Evolutionary conservation across 2,888 invertebrate genomes (phyloP).

Genomic region (Morpho helenor): DNA sequence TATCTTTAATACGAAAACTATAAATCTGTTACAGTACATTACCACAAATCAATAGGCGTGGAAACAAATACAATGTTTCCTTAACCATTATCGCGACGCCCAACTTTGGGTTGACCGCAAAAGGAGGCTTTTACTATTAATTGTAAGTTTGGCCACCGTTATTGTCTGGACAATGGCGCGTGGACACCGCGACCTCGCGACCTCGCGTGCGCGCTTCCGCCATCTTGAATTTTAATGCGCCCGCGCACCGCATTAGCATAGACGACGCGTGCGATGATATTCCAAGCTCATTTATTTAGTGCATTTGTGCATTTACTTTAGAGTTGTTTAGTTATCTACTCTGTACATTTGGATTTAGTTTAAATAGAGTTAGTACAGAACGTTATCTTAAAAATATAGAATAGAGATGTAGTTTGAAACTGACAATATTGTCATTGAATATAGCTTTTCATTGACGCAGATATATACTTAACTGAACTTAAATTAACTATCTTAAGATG

Average conservation of each 20-base stretch:
- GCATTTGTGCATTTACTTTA: slow-evolving; percentile 27
- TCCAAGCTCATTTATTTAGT: slow-evolving; percentile 60
- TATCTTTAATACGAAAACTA: neutral
- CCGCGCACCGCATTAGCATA: slow-evolving; percentile 60
- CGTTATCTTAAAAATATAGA: no score
- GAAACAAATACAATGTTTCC: slow-evolving; percentile 1
- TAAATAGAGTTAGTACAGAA: no score
- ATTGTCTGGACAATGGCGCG: slow-evolving; percentile 68
- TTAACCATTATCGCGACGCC: slow-evolving; percentile 7
- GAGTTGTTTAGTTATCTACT: slow-evolving; percentile 28
- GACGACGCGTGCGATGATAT: slow-evolving; percentile 69
- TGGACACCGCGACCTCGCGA: slow-evolving; percentile 70
- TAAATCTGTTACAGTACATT: slow-evolving; percentile 1
- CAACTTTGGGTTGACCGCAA: slow-evolving; percentile 10
- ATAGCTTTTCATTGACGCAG: no score
- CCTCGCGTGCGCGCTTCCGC: slow-evolving; percentile 78
- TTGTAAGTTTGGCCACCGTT: slow-evolving; percentile 37
- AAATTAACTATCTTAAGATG: no score
- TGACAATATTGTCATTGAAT: no score
- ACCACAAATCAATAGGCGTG: slow-evolving; percentile 1
- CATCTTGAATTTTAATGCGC: slow-evolving; percentile 75
- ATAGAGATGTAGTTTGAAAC: no score
- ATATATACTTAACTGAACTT: no score
- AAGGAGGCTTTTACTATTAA: slow-evolving; percentile 7
- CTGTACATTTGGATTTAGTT: slow-evolving; percentile 1